phyloP scores from a whole-genome alignment of 2,888 invertebrate species.

The Pherbina coryleti region DNA sequence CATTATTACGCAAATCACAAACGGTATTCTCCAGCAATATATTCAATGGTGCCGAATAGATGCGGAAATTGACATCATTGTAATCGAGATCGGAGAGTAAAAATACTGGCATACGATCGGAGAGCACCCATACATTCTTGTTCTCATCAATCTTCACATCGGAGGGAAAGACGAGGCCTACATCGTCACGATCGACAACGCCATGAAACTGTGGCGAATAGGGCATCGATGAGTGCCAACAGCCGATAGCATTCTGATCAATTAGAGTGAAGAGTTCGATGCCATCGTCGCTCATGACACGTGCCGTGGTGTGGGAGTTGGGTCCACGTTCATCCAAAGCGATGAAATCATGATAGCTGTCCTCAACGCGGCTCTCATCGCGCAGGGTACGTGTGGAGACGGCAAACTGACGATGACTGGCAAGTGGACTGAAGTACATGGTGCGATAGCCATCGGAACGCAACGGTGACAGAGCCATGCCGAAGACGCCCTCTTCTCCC shows the following conservation, averaged over 20 bases:
- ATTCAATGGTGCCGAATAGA: slow-evolving; percentile 79
- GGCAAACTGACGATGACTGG: slow-evolving; percentile 83
- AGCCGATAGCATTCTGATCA: slow-evolving; percentile 85
- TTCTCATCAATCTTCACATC: slow-evolving; percentile 83
- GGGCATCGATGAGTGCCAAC: slow-evolving; percentile 81
- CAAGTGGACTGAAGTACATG: slow-evolving; percentile 83
- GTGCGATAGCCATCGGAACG: slow-evolving; percentile 78
- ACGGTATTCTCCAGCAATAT: slow-evolving; percentile 79
- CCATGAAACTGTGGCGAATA: slow-evolving; percentile 77
- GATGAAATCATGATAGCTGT: slow-evolving; percentile 80
- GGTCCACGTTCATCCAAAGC: slow-evolving; percentile 75
- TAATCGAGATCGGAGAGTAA: slow-evolving; percentile 78
- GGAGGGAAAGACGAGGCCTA: slow-evolving; percentile 81
- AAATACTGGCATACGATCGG: slow-evolving; percentile 86
- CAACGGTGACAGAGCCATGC: slow-evolving; percentile 79
- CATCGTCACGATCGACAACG: slow-evolving; percentile 81
- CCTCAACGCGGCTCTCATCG: slow-evolving; percentile 76
- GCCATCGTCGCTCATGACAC: slow-evolving; percentile 81
- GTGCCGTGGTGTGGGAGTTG: slow-evolving; percentile 79
- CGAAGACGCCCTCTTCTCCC: slow-evolving; percentile 86
- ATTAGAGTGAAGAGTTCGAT: slow-evolving; percentile 83
- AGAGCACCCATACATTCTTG: slow-evolving; percentile 83
- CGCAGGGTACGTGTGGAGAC: slow-evolving; percentile 82
- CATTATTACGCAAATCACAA: slow-evolving; percentile 73
- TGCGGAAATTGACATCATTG: slow-evolving; percentile 83